Conservation (phyloP, 2,797 vertebrate species). For the Sphenopsis melanotis region DNA sequence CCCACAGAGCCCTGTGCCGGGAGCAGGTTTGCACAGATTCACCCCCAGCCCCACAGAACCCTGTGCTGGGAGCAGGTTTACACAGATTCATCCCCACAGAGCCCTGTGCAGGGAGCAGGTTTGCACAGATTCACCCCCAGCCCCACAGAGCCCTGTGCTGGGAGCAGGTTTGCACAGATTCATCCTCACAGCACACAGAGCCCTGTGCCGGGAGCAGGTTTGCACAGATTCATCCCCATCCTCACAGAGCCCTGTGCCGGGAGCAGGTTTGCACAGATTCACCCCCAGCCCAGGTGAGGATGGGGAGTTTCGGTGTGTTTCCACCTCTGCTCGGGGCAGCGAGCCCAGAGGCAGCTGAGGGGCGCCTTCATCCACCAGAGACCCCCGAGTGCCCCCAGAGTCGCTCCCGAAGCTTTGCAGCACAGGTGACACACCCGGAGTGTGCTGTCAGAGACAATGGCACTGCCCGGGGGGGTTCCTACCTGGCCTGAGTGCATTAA, state of each 20-base stretch:
- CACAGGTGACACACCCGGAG: neutral
- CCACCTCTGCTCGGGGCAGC: neutral
- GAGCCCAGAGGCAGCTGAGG: neutral
- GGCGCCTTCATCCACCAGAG: neutral
- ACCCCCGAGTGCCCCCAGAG: neutral
- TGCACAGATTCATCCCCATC: too few relatives aligned
- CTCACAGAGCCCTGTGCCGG: too few relatives aligned
- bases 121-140: neutral
- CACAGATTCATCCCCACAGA: too few relatives aligned
- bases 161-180: too few relatives aligned
- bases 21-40: neutral
- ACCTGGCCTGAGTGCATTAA: neutral
- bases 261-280: too few relatives aligned
- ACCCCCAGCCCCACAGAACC: too few relatives aligned
- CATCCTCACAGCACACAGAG: too few relatives aligned
- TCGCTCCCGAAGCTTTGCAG: neutral
- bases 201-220: too few relatives aligned
- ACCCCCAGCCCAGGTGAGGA: too few relatives aligned
- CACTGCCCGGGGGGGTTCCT: neutral
- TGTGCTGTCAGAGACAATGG: fast-evolving
- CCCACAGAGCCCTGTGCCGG: neutral
- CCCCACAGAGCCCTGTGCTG: neutral
- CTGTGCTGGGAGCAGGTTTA: too few relatives aligned
- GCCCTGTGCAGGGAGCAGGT: too few relatives aligned
- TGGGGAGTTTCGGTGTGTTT: fast-evolving